Evolutionary conservation across 1,140 invertebrate species (phyloP), one percentile per base, ranked within the genome.

Genomic region (Habropoda laboriosa): DNA sequence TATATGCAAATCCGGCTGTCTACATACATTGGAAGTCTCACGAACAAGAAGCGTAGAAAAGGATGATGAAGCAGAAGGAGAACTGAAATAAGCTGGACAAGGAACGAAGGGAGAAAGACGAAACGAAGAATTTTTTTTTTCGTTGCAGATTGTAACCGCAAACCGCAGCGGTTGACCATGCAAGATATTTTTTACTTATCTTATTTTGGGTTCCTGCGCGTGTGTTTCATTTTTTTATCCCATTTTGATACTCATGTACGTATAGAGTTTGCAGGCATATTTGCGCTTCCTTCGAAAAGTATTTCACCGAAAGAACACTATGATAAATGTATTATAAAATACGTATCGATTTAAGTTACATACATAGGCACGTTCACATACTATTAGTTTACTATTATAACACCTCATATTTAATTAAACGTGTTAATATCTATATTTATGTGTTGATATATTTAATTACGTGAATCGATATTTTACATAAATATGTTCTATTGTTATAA

Each of bases 1-100:
- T 85, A 86, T 86, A n/a, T n/a, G n/a, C n/a, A 86, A 86, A 86
- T 86, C 83, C 73, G 79, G 67, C 79, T 86, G 84, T 85, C 73
- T 78, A 42, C 72, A 63, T 74, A 45, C 63, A 58, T 51, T 63
- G 40, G 42, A 30, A 75, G 47, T 21, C 76, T 55, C 45, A 27
- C 49, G 81, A 63, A 30, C 32, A 70, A 30, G 42, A 21, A 63
- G 45, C 30, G 42, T 5, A 42, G 51, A 42, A 18, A 32, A 77
- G 55, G 57, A 73, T 49, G 53, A 45, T 16, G 73, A 66, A 30
- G 24, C n/a, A n/a, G 53, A 32, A 76, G 70, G 68, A 45, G 74
- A 63, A 68, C 10, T 21, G 78, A 55, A 32, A 75, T 35, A 53
- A 42, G 30, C 21, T 30, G 38, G 47, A 58, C 57, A 38, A 67